These are phyloP conservation scores for Mactromeris polynyma DNA, from an alignment of 2,888 invertebrate genomes.

Conservation along the genomic window DNA sequence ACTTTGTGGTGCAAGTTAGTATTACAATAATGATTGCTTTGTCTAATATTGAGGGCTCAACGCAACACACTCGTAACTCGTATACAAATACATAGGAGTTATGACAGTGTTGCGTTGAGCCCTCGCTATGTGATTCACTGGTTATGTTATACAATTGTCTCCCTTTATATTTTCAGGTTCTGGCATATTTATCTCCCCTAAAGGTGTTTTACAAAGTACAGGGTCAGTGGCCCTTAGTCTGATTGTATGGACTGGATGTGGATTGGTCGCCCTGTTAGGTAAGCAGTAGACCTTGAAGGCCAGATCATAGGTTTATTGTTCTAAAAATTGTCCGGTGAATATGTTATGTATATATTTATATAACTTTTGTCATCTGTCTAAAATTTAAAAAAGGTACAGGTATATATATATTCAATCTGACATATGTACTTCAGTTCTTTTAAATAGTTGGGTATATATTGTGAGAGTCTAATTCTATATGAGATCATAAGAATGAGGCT, in stretches of 20 bases:
- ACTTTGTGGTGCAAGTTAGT: too few relatives aligned
- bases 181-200: slow-evolving; percentile 98
- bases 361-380: not conserved
- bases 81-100: too few relatives aligned
- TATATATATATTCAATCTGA: not conserved
- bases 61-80: too few relatives aligned
- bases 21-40: too few relatives aligned
- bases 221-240: slow-evolving; percentile 94
- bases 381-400: not conserved
- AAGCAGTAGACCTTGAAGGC: slow-evolving; percentile 50
- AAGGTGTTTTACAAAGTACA: slow-evolving; percentile 94
- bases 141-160: not conserved
- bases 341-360: not conserved
- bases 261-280: slow-evolving; percentile 80
- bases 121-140: too few relatives aligned
- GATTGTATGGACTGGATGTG: slow-evolving; percentile 80
- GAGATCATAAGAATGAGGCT: too few relatives aligned
- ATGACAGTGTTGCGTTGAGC: too few relatives aligned
- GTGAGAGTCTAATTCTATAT: too few relatives aligned
- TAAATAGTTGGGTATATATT: too few relatives aligned
- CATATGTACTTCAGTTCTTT: too few relatives aligned
- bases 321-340: not conserved
- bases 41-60: too few relatives aligned
- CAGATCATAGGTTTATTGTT: not conserved
- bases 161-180: slow-evolving; percentile 55